Percentiles rank a stretch among this genome's conserved stretches.
phyloP scores from a whole-genome alignment of 2,888 invertebrate species.

The Metopia argyrocephala region DNA sequence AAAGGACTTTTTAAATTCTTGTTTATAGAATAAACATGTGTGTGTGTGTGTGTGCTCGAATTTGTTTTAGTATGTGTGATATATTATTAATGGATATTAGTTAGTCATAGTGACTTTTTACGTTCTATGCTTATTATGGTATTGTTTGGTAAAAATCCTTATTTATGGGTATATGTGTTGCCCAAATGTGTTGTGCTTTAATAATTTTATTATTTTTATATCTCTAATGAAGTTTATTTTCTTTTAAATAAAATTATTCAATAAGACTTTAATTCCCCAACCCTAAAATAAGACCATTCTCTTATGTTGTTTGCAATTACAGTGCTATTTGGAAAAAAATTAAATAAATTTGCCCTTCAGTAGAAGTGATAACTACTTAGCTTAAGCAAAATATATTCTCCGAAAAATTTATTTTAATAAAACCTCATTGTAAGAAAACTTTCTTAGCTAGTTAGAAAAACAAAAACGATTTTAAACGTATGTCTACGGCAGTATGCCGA shows the following conservation, averaged over 20 bases:
- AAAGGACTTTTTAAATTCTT: too few species aligned
- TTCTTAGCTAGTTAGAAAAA: not conserved
- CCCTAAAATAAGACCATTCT: not conserved
- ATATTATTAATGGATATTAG: not conserved
- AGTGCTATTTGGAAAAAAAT: too few species aligned
- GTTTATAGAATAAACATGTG: not conserved
- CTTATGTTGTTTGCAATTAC: too few species aligned
- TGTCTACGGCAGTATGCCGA: too few species aligned
- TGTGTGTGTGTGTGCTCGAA: not conserved
- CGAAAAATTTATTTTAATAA: not conserved
- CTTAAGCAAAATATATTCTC: conserved; percentile 27
- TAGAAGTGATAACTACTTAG: conserved; percentile 20
- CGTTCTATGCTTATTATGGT: not conserved
- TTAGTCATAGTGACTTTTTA: conserved; percentile 21
- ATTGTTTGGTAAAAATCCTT: not conserved
- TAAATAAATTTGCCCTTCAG: conserved; percentile 14
- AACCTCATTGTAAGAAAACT: not conserved
- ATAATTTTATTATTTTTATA: conserved; percentile 63
- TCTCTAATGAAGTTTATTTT: conserved; percentile 61
- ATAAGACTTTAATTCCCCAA: conserved; percentile 58
- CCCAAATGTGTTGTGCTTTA: conserved; percentile 36
- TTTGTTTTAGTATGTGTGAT: not conserved
- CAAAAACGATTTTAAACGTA: too few species aligned
- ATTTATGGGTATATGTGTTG: not conserved
- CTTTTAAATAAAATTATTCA: conserved; percentile 63